Evolutionary conservation across 2,113 vertebrate genomes (phyloP), one percentile per base, ranked within the genome.

Genomic region (Heterocephalus glaber): DNA sequence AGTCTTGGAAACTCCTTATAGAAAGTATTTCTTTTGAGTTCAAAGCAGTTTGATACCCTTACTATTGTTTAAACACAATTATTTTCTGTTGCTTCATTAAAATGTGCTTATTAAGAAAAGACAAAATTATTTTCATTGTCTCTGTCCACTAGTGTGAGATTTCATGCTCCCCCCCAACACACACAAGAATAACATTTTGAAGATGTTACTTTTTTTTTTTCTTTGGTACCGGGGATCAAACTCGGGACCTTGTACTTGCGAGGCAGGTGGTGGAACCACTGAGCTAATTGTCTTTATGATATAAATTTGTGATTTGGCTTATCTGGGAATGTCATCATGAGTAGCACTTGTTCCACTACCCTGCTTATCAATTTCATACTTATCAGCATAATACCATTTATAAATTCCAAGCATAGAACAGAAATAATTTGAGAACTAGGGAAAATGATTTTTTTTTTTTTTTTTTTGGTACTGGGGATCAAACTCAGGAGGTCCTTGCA

Each of bases 391-490:
- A 92, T 92, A 26, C 58, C 28, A 63, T 89, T 63, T 95, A 77
- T 63, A 95, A 66, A 92, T 94, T 95, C 28, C 86, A 74, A 44
- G 80, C 20, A 85, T 1, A 35, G 38, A 26, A 19, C n/a, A 94
- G 82, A 93, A 95, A 70, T 90, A 89, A 89, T 93, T 95, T 91
- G 76, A 97, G 63, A 81, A 89, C 10, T 30, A 84, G 80, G 41
- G 61, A 28, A 95, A 76, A 20, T 76, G 19, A 38, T 92, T 65
- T 47, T 52, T 86, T 94, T 88, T 47, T 49, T 9, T n/a, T n/a
- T n/a, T n/a, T n/a, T n/a, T n/a, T n/a, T n/a, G n/a, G n/a, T n/a
- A n/a, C n/a, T n/a, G n/a, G n/a, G n/a, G n/a, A n/a, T n/a, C n/a
- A n/a, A n/a, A n/a, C n/a, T n/a, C n/a, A n/a, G n/a, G n/a, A n/a